phyloP scores from a whole-genome alignment of 30 jellyfish, hydroid and myxozoan species.

The Aurelia aurita region DNA sequence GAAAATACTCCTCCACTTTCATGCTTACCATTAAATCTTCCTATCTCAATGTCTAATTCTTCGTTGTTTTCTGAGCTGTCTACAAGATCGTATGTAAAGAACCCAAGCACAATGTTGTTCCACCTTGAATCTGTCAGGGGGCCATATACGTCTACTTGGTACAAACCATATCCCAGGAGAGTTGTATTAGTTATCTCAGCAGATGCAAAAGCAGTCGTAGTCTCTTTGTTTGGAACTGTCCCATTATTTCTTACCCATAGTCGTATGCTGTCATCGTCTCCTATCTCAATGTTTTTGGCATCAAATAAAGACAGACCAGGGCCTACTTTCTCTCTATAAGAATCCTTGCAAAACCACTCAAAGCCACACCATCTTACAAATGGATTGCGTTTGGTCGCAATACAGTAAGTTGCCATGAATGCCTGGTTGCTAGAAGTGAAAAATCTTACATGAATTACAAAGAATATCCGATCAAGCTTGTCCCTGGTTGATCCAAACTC shows the following conservation, averaged over 20 bases:
- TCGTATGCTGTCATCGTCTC: conserved; percentile 33
- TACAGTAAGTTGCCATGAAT: conserved; percentile 1
- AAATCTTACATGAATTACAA: too few species aligned
- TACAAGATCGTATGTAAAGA: conserved; percentile 40
- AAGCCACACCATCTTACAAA: conserved; percentile 46
- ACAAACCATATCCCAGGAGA: conserved; percentile 56
- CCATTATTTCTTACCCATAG: conserved; percentile 43
- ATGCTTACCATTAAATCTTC: conserved; percentile 50
- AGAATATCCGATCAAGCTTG: too few species aligned
- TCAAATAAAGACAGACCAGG: conserved; percentile 59
- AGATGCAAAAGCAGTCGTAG: conserved; percentile 8
- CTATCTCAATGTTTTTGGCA: conserved; percentile 34
- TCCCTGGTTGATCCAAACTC: too few species aligned
- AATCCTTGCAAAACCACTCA: conserved; percentile 39
- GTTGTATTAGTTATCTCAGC: conserved; percentile 34
- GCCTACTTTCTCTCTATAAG: conserved; percentile 49
- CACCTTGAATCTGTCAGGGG: conserved; percentile 38
- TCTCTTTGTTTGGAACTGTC: neutral
- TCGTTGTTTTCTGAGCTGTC: neutral
- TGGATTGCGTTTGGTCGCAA: neutral
- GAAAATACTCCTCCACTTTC: conserved; percentile 49
- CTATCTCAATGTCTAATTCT: conserved; percentile 62
- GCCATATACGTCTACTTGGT: conserved; percentile 47
- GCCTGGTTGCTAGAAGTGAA: too few species aligned
- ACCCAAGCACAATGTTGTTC: conserved; percentile 45